Percentiles rank a stretch among this genome's conserved stretches.
Evolutionary conservation across 2,113 vertebrate genomes (phyloP).

Genomic region (Aphelocoma coerulescens): DNA sequence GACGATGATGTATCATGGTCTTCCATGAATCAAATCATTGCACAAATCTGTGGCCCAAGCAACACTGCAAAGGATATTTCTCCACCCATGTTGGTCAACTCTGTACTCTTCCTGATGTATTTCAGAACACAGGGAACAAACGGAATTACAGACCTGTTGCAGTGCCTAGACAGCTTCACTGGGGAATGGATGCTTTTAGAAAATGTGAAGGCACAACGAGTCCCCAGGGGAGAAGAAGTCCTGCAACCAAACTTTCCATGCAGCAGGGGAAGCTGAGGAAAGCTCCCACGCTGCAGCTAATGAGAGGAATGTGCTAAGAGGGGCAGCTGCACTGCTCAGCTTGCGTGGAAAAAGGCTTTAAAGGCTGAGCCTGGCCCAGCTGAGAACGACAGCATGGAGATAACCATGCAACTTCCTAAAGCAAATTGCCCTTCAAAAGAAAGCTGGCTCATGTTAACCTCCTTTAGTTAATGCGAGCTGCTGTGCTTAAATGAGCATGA

Average conservation of each 20-base stretch:
- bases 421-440: background rate
- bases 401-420: background rate
- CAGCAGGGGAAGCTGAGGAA: background rate
- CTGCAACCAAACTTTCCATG: accelerated
- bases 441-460: background rate
- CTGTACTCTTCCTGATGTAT: background rate
- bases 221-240: background rate
- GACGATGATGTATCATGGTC: background rate
- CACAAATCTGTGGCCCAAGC: background rate
- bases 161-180: background rate
- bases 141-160: background rate
- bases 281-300: background rate
- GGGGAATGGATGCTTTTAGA: background rate
- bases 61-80: background rate
- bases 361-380: background rate
- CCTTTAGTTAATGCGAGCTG: background rate
- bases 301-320: background rate
- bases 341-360: background rate
- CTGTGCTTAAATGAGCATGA: constrained; percentile 13
- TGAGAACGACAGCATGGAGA: background rate
- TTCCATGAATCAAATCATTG: background rate
- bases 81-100: accelerated
- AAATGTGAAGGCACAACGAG: background rate
- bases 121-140: background rate
- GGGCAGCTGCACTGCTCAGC: background rate